A percentile compares a stretch with the other conserved stretches of the same genome.
Evolutionary conservation across 1,140 invertebrate species (phyloP).

Genomic region (Drosophila pseudoobscura): DNA sequence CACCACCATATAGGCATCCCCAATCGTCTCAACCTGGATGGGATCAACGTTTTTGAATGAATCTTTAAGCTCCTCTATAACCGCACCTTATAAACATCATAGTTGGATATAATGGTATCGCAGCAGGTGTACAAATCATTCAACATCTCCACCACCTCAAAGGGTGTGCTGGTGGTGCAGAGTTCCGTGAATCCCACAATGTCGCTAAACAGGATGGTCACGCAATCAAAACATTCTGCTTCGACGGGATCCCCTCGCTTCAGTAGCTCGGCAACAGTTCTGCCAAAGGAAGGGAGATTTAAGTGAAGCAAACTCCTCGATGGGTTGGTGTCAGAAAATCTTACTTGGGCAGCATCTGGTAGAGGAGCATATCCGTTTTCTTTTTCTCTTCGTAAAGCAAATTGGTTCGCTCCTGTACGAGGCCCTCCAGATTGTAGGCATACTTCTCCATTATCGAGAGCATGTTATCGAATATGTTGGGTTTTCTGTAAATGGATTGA

Average conservation of each 20-base stretch:
- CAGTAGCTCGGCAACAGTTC: slow-evolving; percentile 94
- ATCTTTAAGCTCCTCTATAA: neutral
- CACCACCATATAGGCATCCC: slow-evolving; percentile 98
- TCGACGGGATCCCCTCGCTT: slow-evolving; percentile 93
- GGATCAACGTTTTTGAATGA: neutral
- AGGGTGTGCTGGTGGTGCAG: slow-evolving; percentile 93
- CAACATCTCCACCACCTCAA: slow-evolving; percentile 93
- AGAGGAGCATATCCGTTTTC: slow-evolving; percentile 95
- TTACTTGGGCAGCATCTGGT: slow-evolving; percentile 94
- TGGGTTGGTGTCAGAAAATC: neutral
- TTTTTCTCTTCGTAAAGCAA: slow-evolving; percentile 96
- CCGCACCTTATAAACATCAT: slow-evolving; percentile 93
- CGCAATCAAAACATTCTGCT: slow-evolving; percentile 94
- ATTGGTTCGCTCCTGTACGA: slow-evolving; percentile 94
- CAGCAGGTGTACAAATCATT: slow-evolving; percentile 97
- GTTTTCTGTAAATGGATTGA: slow-evolving; percentile 86
- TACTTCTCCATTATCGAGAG: slow-evolving; percentile 97
- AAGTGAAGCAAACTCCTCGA: too few relatives aligned
- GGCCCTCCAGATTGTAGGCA: slow-evolving; percentile 95
- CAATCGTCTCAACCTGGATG: slow-evolving; percentile 95
- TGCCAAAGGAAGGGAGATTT: slow-evolving; percentile 82
- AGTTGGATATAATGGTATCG: slow-evolving; percentile 95
- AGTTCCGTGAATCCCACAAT: slow-evolving; percentile 98
- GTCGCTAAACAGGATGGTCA: slow-evolving; percentile 95
- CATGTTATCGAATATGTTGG: slow-evolving; percentile 97